Evolutionary conservation across 1,140 invertebrate genomes (phyloP).

Genomic region (Harpegnathos saltator): DNA sequence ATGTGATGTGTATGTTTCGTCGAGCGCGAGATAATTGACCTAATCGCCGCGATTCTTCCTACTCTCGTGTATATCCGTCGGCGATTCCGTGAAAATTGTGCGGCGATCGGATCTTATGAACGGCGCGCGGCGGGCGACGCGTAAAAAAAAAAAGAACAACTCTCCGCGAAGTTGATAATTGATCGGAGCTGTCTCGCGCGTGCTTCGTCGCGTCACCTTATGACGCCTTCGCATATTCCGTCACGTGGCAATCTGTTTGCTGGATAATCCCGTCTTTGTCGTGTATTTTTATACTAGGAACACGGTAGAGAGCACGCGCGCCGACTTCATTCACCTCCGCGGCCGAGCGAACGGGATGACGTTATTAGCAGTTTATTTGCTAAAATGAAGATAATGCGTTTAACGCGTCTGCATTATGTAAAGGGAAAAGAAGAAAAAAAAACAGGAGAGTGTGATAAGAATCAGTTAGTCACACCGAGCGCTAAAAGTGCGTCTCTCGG

Average conservation of each 20-base stretch:
- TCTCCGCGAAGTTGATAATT: not conserved
- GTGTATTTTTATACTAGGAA: not conserved
- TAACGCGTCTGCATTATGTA: constrained; percentile 13
- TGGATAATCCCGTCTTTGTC: not conserved
- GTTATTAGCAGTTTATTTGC: not conserved
- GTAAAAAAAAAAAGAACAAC: no score
- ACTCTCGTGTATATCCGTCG: constrained; percentile 11
- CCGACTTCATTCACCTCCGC: not conserved
- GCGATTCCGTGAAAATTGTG: constrained; percentile 23
- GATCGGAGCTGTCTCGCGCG: not conserved
- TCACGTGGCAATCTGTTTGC: not conserved
- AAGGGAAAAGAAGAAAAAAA: no score
- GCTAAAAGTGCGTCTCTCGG: no score
- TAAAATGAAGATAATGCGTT: not conserved
- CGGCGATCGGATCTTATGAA: no score
- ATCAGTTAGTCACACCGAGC: no score
- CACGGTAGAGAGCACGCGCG: no score
- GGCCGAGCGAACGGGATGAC: not conserved
- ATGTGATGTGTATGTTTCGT: constrained; percentile 12
- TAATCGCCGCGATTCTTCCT: constrained; percentile 47
- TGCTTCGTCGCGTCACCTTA: no score
- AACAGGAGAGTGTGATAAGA: no score
- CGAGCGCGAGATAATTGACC: constrained; percentile 32
- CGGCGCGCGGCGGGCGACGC: no score
- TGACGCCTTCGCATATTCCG: not conserved